Percentiles rank a stretch among this genome's conserved stretches.
Evolutionary conservation across 2,888 invertebrate genomes (phyloP).

Genomic region (Ophion ventricosus): DNA sequence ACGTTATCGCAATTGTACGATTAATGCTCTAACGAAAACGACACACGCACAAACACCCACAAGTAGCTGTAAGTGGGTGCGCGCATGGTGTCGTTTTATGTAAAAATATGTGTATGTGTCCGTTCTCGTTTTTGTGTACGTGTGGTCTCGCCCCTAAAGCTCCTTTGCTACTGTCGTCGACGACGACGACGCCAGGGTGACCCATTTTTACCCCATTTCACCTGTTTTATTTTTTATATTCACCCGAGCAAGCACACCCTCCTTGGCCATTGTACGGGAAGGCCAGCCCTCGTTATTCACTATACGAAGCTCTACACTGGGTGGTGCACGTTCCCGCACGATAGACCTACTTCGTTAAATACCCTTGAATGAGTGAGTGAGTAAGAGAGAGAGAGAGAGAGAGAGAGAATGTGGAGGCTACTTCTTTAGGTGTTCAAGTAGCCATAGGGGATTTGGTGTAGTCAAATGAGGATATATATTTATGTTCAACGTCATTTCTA

Average conservation of each 20-base stretch:
- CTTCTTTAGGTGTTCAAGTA: neutral
- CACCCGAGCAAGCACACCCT: slow-evolving; percentile 55
- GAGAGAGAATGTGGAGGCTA: neutral
- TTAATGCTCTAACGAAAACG: too few species aligned
- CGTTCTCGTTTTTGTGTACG: slow-evolving; percentile 18
- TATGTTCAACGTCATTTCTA: too few species aligned
- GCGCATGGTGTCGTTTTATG: neutral
- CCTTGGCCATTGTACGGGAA: slow-evolving; percentile 44
- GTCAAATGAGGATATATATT: too few species aligned
- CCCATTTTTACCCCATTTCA: slow-evolving; percentile 76
- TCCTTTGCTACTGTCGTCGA: slow-evolving; percentile 19
- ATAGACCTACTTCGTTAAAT: slow-evolving; percentile 60
- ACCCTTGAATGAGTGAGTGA: slow-evolving; percentile 43
- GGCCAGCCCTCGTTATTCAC: slow-evolving; percentile 33
- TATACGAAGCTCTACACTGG: neutral
- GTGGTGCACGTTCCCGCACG: slow-evolving; percentile 28
- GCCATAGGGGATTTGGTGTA: neutral
- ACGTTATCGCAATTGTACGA: neutral
- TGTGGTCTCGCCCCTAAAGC: slow-evolving; percentile 25
- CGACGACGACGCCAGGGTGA: slow-evolving; percentile 65
- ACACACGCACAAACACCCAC: too few species aligned
- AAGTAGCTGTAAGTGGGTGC: neutral
- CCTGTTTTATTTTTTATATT: slow-evolving; percentile 72
- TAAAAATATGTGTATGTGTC: neutral
- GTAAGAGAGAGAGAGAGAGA: neutral